Evolutionary conservation across 2,888 invertebrate species (phyloP), one percentile per base, ranked within the genome.

Genomic region (Aethes cnicana): DNA sequence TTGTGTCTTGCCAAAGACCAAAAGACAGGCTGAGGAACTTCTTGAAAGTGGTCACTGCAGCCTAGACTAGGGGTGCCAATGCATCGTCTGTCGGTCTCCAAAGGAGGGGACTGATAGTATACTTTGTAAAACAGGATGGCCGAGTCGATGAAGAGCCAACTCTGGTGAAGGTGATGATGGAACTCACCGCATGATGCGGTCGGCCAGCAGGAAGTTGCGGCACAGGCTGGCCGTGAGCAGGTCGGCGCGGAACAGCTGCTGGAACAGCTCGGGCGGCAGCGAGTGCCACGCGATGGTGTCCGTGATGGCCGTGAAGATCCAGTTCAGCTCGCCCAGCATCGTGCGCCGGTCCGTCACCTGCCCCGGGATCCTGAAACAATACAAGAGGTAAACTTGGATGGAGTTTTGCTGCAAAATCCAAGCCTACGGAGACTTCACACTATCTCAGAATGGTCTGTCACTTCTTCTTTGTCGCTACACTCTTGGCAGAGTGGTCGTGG

Each of bases 261-360:
- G 98, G 87, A 99, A 99, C 65, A 98, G 89, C 66, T 98, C 98
- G 81, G 96, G 92, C 3, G 98, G 97, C 67, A 99, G 91, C 30
- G 96, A 96, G 78, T 98, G 98, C 99, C 99, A 99, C 0, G 99
- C 99, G 74, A 99, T 99, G 6, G 99, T 99, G 82, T 99, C 99
- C 0, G 99, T 99, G 65, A 99, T 98, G 33, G 99, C 99, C 1
- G 99, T 99, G 89, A 99, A 99, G 76, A 99, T 98, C 99, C 99
- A 99, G 91, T 99, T 99, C 54, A 99, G 90, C 89, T 99, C 99
- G 37, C 99, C 99, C 61, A 99, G 91, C 96, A 99, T 97, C 18
- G 99, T 98, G 66, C 98, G 92, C 12, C 98, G 92, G 88, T 99
- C 98, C 62, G 95, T 96, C 63, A 98, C 92, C 74, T 96, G 95